Base-by-base conservation (phyloP, 1,140 invertebrate species). In the Dryas iulia region DNA sequence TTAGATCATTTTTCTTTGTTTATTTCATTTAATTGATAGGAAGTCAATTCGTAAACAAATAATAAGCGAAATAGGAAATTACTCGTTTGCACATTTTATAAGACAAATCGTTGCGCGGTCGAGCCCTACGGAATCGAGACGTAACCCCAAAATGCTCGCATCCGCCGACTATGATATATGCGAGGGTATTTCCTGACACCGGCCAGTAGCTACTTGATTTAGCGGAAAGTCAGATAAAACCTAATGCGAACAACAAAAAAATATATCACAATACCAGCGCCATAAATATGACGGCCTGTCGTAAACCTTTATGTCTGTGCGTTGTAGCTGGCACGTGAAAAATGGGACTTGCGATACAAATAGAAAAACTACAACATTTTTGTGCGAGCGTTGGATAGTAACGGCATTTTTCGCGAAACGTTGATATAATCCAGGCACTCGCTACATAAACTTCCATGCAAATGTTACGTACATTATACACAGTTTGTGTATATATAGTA, bases 161-260 rank as follows among this genome's bases (percentile, higher is more conserved):
- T 90, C 85, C 85, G 85, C 81, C 81, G 64, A 28, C 73, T 71
- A 87, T 91, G 89, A 91, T 89, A 82, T 90, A 90, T 81, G 83
- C 83, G 85, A 82, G 86, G 86, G 86, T 83, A 84, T 82, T 84
- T 90, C 89, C 89, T 89, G 88, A 85, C 87, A 88, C 80, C 87
- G 89, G 89, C 89, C 89, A 91, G 89, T 91, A 87, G 87, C 84
- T 91, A 91, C 89, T 91, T 91, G 87, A 91, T 91, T 91, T 91
- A 91, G 89, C 89, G 89, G 89, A 91, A 91, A 91, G 84, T 82
- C 82, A 91, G 89, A 91, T 91, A 91, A 91, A 91, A 90, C 86
- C 86, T 91, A 90, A 90, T 90, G 89, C 82, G 87, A 86, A 91
- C 87, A 90, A 91, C 89, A 90, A 91, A 91, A 73, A 91, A 91